Evolutionary conservation across 2,888 invertebrate species (phyloP).

Genomic region (Pegoplata infirma): DNA sequence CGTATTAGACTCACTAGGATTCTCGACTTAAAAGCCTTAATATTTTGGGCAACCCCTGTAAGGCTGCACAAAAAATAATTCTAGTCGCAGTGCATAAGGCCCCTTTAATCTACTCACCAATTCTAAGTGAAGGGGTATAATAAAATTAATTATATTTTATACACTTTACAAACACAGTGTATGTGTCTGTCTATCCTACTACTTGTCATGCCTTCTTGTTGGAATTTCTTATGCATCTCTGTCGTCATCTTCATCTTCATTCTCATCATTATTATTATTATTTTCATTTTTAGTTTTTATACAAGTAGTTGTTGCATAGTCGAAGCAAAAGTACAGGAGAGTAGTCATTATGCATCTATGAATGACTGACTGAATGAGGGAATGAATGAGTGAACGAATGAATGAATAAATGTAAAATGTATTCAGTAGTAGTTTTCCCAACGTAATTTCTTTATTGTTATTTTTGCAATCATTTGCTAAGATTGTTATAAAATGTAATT

Average conservation of each 20-base stretch:
- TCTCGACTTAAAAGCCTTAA: too few species aligned
- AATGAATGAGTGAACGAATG: background rate
- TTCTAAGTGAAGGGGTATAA: too few species aligned
- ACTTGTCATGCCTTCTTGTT: constrained; percentile 24
- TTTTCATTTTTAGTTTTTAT: constrained; percentile 17
- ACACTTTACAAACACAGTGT: too few species aligned
- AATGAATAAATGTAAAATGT: background rate
- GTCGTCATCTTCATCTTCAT: constrained; percentile 26
- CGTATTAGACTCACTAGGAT: too few species aligned
- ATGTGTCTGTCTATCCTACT: constrained; percentile 9
- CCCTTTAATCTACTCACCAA: too few species aligned
- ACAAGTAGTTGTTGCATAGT: too few species aligned
- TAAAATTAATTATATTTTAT: too few species aligned
- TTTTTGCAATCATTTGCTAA: constrained; percentile 33
- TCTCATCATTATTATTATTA: constrained; percentile 35
- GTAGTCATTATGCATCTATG: background rate
- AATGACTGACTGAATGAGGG: background rate
- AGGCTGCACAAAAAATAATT: too few species aligned
- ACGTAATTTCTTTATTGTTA: constrained; percentile 49
- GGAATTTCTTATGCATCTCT: constrained; percentile 20
- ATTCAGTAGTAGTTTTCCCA: constrained; percentile 33
- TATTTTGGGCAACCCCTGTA: too few species aligned
- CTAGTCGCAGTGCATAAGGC: too few species aligned
- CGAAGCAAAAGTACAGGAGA: background rate
- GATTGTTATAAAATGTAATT: constrained; percentile 46